These are phyloP conservation scores for Baccha elongata DNA, from an alignment of 2,888 invertebrate genomes.

Conservation along the genomic window DNA sequence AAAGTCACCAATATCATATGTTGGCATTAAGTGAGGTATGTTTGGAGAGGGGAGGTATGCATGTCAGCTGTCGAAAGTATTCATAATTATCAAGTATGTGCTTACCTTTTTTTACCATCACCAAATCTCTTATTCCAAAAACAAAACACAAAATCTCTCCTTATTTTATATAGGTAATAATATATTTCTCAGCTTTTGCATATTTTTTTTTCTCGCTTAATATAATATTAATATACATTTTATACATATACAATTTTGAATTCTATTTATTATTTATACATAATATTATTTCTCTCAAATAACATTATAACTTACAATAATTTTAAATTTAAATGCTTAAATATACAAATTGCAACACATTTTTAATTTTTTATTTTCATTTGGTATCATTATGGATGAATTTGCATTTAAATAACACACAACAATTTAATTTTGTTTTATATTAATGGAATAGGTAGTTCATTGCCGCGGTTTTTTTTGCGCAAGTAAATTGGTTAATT, in stretches of 20 bases:
- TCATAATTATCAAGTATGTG: too few species aligned
- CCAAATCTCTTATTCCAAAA: neutral
- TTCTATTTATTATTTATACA: constrained; percentile 28
- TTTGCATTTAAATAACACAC: constrained; percentile 68
- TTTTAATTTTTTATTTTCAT: neutral
- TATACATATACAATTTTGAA: constrained; percentile 62
- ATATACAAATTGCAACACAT: constrained; percentile 53
- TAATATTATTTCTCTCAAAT: constrained; percentile 3
- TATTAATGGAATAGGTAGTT: constrained; percentile 36
- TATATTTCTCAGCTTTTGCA: constrained; percentile 65
- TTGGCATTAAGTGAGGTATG: too few species aligned
- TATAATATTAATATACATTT: constrained; percentile 59
- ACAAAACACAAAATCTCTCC: constrained; percentile 29
- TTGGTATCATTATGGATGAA: constrained; percentile 43
- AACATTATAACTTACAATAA: constrained; percentile 18
- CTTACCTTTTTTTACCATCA: too few species aligned
- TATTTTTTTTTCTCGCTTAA: constrained; percentile 42
- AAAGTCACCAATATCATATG: too few species aligned
- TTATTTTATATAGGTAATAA: constrained; percentile 68
- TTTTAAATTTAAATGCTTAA: constrained; percentile 58
- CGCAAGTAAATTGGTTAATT: neutral
- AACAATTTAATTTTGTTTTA: constrained; percentile 36
- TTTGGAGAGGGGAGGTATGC: too few species aligned
- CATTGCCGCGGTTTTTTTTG: constrained; percentile 8
- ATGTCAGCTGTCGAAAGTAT: too few species aligned